These are phyloP conservation scores for Lithophane ornitopus DNA, from an alignment of 2,888 invertebrate genomes.

Conservation along the genomic window DNA sequence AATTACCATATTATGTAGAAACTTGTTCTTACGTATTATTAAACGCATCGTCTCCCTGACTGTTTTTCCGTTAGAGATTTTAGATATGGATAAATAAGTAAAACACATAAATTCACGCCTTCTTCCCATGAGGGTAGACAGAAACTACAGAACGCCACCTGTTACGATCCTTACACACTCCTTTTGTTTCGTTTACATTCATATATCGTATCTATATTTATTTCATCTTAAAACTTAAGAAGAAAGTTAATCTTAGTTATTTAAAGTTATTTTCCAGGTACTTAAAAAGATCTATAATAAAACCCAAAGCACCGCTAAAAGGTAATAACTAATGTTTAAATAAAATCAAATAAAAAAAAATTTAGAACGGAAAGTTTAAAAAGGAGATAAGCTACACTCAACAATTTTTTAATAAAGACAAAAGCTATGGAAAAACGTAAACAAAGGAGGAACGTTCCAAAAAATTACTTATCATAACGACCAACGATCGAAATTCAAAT, in stretches of 20 bases:
- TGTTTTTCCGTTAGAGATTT: too few species aligned
- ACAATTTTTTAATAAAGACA: too few species aligned
- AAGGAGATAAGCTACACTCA: not conserved
- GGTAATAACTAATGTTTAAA: not conserved
- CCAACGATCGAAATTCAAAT: slow-evolving; percentile 68
- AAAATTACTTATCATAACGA: slow-evolving; percentile 58
- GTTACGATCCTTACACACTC: not conserved
- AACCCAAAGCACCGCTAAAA: not conserved
- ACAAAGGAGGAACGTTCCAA: slow-evolving; percentile 20
- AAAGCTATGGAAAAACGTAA: slow-evolving; percentile 11
- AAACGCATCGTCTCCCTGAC: not conserved
- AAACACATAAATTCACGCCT: too few species aligned
- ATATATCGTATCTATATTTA: not conserved
- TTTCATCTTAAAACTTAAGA: not conserved
- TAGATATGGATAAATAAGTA: not conserved
- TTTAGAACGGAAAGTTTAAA: too few species aligned
- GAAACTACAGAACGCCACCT: not conserved
- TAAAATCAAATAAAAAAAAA: not conserved
- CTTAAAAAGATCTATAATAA: not conserved
- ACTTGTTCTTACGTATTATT: too few species aligned
- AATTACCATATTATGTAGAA: too few species aligned
- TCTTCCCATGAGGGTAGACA: not conserved
- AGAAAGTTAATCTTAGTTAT: not conserved
- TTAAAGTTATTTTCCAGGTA: not conserved
- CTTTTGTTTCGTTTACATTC: not conserved